A percentile compares a stretch with the other conserved stretches of the same genome.
phyloP scores from a whole-genome alignment of 2,113 vertebrate species.

The Tragelaphus buxtoni region DNA sequence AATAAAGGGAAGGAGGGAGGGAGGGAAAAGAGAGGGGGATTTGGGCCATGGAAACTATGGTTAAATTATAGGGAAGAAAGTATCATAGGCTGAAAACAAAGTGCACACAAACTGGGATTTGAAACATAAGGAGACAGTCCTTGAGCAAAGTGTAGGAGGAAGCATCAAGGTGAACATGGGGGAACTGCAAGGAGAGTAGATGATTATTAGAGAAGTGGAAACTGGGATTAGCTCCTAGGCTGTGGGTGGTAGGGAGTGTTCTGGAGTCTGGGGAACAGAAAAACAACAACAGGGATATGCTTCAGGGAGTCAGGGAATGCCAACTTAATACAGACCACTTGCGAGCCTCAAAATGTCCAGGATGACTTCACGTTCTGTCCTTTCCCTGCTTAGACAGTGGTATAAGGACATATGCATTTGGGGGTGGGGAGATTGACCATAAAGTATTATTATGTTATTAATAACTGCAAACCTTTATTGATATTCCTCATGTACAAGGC shows the following conservation, averaged over 20 bases:
- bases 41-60: neutral
- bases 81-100: neutral
- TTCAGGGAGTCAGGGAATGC: neutral
- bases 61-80: neutral
- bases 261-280: slow-evolving; percentile 11
- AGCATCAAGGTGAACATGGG: neutral
- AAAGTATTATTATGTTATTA: neutral
- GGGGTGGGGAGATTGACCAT: neutral
- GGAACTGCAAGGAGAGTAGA: neutral
- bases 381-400: neutral
- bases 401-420: neutral
- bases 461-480: neutral
- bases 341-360: neutral
- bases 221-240: neutral
- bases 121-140: neutral
- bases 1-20: neutral
- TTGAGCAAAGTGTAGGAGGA: slow-evolving; percentile 11
- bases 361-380: neutral
- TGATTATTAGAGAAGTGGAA: slow-evolving; percentile 33
- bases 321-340: neutral
- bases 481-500: neutral
- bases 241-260: slow-evolving; percentile 45
- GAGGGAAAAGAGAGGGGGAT: neutral
- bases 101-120: neutral
- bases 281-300: neutral